Evolutionary conservation across 1,140 invertebrate species (phyloP), one percentile per base, ranked within the genome.

Genomic region (Ceratina calcarata): DNA sequence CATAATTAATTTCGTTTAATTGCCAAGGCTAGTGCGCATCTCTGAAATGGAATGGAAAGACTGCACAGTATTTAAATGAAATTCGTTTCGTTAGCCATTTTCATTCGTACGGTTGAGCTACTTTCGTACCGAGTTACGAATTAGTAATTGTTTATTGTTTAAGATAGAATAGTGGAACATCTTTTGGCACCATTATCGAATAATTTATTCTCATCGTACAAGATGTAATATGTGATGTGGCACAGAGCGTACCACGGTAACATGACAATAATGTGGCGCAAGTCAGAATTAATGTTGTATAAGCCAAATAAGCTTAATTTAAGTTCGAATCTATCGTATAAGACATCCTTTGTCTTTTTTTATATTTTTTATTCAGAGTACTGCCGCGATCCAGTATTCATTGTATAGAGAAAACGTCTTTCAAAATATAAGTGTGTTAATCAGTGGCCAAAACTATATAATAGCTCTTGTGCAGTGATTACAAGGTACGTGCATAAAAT

Each of bases 241-340:
- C 74, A 85, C 20, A 70, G 60, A 45, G 8, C 55, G 72, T 80
- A 62, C 62, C 22, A 72, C 65, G 60, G 12, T n/a, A 73, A 84
- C 78, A 15, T 66, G 86, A 87, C 85, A 87, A 87, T 87, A 87
- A 67, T 74, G 65, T 70, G 80, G 77, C 70, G 83, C 67, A 80
- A 81, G 83, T 87, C 80, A 71, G 75, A 66, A 75, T 79, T 64
- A 74, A 74, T 55, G 22, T 53, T 73, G 62, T 86, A 86, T 32
- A 79, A 82, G 68, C 74, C 55, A 82, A 82, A 55, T 79, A 86
- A 76, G 27, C 62, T 68, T 76, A 77, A 80, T 32, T 61, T 82
- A 76, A n/a, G 20, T 58, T 51, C 37, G 58, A 7, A 74, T 66
- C 61, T 70, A 65, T 49, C 66, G 13, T 82, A 78, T 20, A 16